phyloP scores from a whole-genome alignment of 2,797 vertebrate species.

The Myiotriccus ornatus region DNA sequence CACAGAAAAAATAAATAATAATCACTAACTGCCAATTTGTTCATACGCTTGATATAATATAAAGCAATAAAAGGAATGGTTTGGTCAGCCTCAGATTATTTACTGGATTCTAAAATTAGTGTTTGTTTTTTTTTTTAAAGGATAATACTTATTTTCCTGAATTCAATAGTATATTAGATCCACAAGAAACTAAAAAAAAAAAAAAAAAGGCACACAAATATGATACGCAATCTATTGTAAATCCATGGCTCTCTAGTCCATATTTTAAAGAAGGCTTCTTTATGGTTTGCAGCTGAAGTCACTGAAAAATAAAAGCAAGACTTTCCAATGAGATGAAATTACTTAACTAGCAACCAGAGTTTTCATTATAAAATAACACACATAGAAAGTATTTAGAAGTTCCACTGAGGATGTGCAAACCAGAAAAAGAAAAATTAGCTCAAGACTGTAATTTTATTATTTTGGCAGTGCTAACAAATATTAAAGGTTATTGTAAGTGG shows the following conservation, averaged over 20 bases:
- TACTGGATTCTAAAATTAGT: not conserved
- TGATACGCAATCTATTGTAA: not conserved
- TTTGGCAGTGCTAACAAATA: not conserved
- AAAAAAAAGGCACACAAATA: not conserved
- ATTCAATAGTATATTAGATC: not conserved
- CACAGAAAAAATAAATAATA: slow-evolving; percentile 22
- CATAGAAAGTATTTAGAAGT: not conserved
- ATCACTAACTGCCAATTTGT: slow-evolving; percentile 12
- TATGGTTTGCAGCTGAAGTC: not conserved
- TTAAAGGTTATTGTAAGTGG: not conserved
- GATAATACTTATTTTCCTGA: not conserved
- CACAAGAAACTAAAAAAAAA: not conserved
- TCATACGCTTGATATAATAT: not conserved
- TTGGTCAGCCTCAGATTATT: not conserved
- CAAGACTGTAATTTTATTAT: not conserved
- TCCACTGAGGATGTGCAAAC: not conserved
- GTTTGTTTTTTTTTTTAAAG: not conserved
- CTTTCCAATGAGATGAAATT: not conserved
- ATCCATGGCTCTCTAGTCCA: not conserved
- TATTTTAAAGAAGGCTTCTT: not conserved
- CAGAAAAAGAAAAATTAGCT: not conserved
- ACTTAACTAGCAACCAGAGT: not conserved
- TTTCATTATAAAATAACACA: not conserved
- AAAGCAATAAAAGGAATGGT: not conserved
- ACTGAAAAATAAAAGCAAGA: not conserved